Evolutionary conservation across 2,113 vertebrate genomes (phyloP).

Genomic region (Oryzias celebensis): DNA sequence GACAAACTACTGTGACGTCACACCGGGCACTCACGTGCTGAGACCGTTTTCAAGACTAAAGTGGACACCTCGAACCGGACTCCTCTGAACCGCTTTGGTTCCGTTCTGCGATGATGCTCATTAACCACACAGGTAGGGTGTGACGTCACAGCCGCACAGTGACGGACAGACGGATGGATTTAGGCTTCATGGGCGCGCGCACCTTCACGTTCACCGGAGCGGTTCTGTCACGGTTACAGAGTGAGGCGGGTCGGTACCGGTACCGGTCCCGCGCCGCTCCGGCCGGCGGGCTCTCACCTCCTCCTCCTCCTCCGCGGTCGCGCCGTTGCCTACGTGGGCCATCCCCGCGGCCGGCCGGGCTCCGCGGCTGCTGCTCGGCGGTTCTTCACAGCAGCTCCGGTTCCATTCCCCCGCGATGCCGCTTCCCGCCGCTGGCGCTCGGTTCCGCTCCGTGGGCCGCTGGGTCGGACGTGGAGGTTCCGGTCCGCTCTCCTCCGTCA

Average conservation of each 20-base stretch:
- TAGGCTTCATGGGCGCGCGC: no score
- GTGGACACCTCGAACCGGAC: no score
- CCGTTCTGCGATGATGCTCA: no score
- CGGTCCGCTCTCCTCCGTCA: neutral
- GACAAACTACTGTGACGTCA: no score
- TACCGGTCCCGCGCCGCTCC: neutral
- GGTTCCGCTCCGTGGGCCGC: neutral
- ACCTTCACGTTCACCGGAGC: neutral
- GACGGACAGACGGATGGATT: no score
- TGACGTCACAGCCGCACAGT: no score
- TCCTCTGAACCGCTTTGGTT: no score
- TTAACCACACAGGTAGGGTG: no score
- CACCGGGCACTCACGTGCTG: no score
- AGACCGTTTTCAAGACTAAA: no score
- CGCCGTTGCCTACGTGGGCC: constrained; percentile 66
- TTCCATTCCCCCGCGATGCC: constrained; percentile 10
- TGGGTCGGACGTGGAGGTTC: neutral
- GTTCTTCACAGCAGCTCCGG: constrained; percentile 3
- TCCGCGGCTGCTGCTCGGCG: constrained; percentile 3
- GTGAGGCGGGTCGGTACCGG: neutral
- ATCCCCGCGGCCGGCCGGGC: constrained; percentile 30
- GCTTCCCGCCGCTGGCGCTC: neutral
- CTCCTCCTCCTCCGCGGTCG: constrained; percentile 56
- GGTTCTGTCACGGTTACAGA: no score
- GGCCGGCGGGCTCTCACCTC: constrained; percentile 14